Conservation (phyloP, 1,140 invertebrate genomes). For the Drosophila repletoides region DNA sequence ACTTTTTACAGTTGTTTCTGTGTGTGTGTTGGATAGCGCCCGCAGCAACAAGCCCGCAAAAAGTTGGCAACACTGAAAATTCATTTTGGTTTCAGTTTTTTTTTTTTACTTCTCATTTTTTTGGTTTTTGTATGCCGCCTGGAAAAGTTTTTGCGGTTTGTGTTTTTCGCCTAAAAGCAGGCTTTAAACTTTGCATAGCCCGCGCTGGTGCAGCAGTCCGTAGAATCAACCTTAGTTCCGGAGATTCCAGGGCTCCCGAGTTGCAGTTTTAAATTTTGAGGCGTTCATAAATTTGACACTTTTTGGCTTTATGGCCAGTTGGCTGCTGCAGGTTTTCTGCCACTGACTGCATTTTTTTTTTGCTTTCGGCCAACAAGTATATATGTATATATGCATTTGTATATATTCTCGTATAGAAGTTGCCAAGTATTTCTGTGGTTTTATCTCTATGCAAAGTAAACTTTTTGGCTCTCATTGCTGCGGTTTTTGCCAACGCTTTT, state of each 20-base stretch:
- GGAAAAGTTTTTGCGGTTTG: constrained; percentile 62
- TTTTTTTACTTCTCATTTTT: constrained; percentile 12
- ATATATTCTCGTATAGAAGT: constrained; percentile 23
- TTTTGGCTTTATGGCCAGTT: constrained; percentile 56
- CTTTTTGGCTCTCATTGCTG: constrained; percentile 47
- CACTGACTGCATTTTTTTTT: constrained; percentile 40
- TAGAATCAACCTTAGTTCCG: not conserved
- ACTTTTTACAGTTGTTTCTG: constrained; percentile 22
- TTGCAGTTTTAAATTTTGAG: constrained; percentile 70
- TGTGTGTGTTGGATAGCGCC: constrained; percentile 10
- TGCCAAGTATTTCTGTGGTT: constrained; percentile 72
- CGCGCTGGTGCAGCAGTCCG: constrained; percentile 11
- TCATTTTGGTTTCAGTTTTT: constrained; percentile 60
- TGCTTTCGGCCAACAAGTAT: constrained; percentile 20
- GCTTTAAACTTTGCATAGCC: constrained; percentile 65
- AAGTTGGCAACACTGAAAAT: constrained; percentile 80
- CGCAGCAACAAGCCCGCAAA: constrained; percentile 56
- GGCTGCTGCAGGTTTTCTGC: constrained; percentile 6
- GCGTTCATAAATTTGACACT: constrained; percentile 80
- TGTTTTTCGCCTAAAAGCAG: constrained; percentile 67
- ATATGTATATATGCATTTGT: no score
- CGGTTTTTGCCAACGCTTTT: constrained; percentile 49
- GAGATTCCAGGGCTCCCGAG: no score
- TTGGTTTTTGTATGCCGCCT: constrained; percentile 20
- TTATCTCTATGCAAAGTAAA: constrained; percentile 77